Evolutionary conservation across 2,113 vertebrate species (phyloP).

Genomic region (Sitta europaea): DNA sequence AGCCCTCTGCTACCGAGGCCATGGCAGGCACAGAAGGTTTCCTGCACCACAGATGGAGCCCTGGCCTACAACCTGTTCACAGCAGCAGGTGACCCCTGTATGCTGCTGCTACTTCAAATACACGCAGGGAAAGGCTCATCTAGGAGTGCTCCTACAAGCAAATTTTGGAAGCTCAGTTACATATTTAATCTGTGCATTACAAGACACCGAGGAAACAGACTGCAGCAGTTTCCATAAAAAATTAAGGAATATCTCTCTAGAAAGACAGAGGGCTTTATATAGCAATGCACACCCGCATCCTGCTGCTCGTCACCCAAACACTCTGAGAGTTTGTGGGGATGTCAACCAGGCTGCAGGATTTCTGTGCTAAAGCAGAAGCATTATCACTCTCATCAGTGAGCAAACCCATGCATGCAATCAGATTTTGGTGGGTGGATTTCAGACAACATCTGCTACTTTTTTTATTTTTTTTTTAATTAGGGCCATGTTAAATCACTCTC

Average conservation of each 20-base stretch:
- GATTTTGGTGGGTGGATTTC: neutral
- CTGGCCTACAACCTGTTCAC: neutral
- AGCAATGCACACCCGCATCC: neutral
- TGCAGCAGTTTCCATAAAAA: conserved; percentile 24
- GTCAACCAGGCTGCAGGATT: neutral
- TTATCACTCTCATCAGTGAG: neutral
- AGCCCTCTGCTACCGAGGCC: neutral
- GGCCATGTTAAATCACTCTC: neutral
- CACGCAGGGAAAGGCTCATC: neutral
- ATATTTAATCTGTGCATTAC: neutral
- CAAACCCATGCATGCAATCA: neutral
- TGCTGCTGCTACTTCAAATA: neutral
- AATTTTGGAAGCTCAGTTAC: neutral
- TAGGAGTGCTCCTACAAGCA: neutral
- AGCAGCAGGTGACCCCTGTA: neutral
- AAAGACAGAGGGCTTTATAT: conserved; percentile 14
- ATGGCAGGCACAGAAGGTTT: neutral
- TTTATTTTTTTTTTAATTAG: neutral
- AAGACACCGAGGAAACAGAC: neutral
- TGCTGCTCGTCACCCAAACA: conserved; percentile 14
- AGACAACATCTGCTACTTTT: neutral
- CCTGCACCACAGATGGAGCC: neutral
- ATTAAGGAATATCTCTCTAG: neutral
- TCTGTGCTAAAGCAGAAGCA: neutral
- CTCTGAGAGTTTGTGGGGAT: neutral